These are phyloP conservation scores for Chaetura pelagica DNA, from an alignment of 2,113 vertebrate genomes.

Conservation along the genomic window DNA sequence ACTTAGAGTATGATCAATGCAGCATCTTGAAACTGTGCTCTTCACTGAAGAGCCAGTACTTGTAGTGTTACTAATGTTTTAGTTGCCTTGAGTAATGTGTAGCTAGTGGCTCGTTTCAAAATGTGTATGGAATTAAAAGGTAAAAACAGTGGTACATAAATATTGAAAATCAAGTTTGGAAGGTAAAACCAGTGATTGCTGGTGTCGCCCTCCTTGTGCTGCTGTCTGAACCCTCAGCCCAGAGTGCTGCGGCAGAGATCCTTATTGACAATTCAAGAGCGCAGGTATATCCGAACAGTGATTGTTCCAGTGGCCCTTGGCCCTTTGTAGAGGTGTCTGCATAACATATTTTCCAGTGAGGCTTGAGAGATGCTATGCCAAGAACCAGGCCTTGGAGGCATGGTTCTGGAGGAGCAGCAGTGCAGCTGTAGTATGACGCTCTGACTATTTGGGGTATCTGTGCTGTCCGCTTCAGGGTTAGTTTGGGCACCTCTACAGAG, in stretches of 20 bases:
- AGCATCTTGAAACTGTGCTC: not conserved
- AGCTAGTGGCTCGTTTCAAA: not conserved
- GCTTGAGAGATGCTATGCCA: not conserved
- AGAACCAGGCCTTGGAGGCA: not conserved
- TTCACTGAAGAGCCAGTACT: not conserved
- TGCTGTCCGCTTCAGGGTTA: not conserved
- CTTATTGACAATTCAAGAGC: not conserved
- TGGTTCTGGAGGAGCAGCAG: not conserved
- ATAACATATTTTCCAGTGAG: not conserved
- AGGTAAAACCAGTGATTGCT: not conserved
- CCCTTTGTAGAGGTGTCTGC: not conserved
- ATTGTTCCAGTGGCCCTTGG: not conserved
- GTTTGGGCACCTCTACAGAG: not conserved
- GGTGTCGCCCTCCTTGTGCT: not conserved
- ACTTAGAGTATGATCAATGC: fast-evolving
- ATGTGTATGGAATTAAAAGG: not conserved
- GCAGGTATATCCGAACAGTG: not conserved
- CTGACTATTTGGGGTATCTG: not conserved
- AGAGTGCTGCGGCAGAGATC: not conserved
- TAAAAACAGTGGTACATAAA: not conserved
- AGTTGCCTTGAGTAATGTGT: not conserved
- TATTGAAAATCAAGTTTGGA: not conserved
- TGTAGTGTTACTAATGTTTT: not conserved
- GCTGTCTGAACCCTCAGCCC: not conserved
- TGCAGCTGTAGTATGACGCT: not conserved